Percentiles rank a stretch among this genome's conserved stretches.
Evolutionary conservation across 1,140 invertebrate species (phyloP).

Genomic region (Lineus longissimus): DNA sequence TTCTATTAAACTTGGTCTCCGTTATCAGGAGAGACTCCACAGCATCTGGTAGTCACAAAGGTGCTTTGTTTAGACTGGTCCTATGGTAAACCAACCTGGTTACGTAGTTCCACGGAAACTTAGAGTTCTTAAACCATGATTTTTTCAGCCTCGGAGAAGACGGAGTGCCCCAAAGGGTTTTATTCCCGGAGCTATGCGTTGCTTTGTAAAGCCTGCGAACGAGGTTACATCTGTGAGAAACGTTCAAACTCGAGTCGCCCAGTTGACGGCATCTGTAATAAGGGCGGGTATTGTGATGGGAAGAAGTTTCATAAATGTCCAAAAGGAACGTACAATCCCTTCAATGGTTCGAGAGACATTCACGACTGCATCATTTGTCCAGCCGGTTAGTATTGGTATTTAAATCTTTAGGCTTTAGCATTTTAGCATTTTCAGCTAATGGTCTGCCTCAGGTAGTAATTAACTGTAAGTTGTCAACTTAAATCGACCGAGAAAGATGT

Average conservation of each 20-base stretch:
- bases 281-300: constrained; percentile 46
- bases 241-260: constrained; percentile 32
- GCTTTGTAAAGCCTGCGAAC: constrained; percentile 31
- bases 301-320: constrained; percentile 35
- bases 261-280: constrained; percentile 26
- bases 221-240: constrained; percentile 36
- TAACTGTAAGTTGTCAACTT: no score
- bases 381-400: constrained; percentile 30
- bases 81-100: no score
- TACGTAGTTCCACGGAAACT: no score
- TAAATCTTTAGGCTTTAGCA: no score
- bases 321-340: constrained; percentile 38
- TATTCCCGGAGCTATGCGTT: constrained; percentile 34
- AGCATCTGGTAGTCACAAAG: no score
- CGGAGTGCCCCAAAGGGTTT: constrained; percentile 34
- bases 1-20: no score
- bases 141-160: constrained; percentile 26
- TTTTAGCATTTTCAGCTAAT: no score
- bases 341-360: constrained; percentile 33
- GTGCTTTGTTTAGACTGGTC: no score
- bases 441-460: no score
- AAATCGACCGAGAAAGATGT: no score
- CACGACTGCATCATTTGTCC: constrained; percentile 36
- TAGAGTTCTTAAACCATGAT: no score
- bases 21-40: no score